A percentile compares a stretch with the other conserved stretches of the same genome.
These are phyloP conservation scores for Capricornis sumatraensis DNA, from an alignment of 2,113 vertebrate species.

Conservation along the genomic window DNA sequence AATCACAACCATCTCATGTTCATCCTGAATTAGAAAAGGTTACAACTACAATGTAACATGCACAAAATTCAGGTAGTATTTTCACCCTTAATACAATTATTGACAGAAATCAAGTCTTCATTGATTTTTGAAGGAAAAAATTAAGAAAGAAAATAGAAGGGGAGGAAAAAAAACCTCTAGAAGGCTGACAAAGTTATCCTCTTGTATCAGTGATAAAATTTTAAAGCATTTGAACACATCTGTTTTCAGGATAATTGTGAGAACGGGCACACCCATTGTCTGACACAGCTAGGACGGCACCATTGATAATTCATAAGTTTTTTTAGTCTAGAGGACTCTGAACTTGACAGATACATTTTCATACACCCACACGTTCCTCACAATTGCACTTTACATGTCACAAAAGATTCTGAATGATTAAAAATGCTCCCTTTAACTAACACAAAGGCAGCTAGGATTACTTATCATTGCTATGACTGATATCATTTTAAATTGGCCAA, in stretches of 20 bases:
- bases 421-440: constrained; percentile 68
- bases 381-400: constrained; percentile 84
- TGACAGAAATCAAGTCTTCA: constrained; percentile 79
- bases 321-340: constrained; percentile 75
- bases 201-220: constrained; percentile 65
- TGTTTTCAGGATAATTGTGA: constrained; percentile 69
- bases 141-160: constrained; percentile 48
- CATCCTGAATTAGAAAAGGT: constrained; percentile 91
- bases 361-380: constrained; percentile 82
- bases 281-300: constrained; percentile 75
- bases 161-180: constrained; percentile 50
- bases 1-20: constrained; percentile 90
- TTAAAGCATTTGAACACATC: constrained; percentile 78
- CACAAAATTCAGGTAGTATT: constrained; percentile 88
- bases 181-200: constrained; percentile 65
- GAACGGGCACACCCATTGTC: constrained; percentile 69
- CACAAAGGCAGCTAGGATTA: constrained; percentile 64
- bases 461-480: constrained; percentile 57
- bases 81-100: constrained; percentile 87
- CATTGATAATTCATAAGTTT: constrained; percentile 73
- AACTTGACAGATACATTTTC: constrained; percentile 75
- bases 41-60: constrained; percentile 91
- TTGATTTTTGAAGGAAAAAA: constrained; percentile 58
- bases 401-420: constrained; percentile 71
- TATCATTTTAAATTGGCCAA: constrained; percentile 50